Base-by-base conservation (phyloP, 2,797 vertebrate species). In the Gallinago stenura region DNA sequence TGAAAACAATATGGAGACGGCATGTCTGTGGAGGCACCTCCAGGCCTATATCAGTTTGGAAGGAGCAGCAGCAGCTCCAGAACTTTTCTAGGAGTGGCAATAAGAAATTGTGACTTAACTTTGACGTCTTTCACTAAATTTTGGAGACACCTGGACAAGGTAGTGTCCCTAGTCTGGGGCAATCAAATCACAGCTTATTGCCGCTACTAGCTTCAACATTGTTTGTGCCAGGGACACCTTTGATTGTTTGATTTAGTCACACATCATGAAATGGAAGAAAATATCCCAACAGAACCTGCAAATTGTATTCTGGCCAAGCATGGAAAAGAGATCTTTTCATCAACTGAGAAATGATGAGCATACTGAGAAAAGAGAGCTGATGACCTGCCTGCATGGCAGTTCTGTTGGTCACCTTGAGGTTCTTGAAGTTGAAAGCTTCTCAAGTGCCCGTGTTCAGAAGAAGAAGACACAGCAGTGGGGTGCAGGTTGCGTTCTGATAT, bases 301-400 rank as follows among this genome's bases (percentile, higher is more conserved):
- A 88, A 56, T 9, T 35, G 22, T 65, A 12, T 50, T 65, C 57
- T 65, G 51, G 30, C 5, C 3, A 21, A 39, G 10, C 15, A 41
- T 19, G 15, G 15, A 56, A 58, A 79, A 43, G 2, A 12, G 15
- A 3, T 9, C 11, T 31, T 76, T 65, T 79, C 39, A 26, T 54
- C 20, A 46, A 15, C n/a, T 68, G n/a, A 66, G 26, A 83, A 64
- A 17, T 0, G 0, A 12, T 51, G 6, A 64, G 39, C 10, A 30
- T 48, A 11, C 3, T 70, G 56, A 78, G 68, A 50, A 57, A 45
- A 82, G 22, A 53, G 16, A 88, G 9, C 33, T 33, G 26, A 10
- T 65, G n/a, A 31, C 9, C 26, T 62, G 18, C 20, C 69, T 81
- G 11, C 13, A 4, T 21, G 18, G 41, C 11, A 65, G 3, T 81